Evolutionary conservation across 2,797 vertebrate species (phyloP).

Genomic region (Sebastes aleutianus): DNA sequence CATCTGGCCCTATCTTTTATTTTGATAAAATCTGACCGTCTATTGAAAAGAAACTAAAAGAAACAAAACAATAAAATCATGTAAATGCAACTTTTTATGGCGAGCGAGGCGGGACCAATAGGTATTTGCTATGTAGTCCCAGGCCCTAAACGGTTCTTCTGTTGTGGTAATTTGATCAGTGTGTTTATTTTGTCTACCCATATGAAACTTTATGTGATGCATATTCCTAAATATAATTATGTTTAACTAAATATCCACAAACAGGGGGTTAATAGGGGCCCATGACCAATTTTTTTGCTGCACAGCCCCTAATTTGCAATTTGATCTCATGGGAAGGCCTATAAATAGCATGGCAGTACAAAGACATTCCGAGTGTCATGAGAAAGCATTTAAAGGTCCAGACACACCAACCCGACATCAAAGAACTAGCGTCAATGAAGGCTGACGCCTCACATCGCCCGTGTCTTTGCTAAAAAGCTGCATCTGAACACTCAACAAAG

Average conservation of each 20-base stretch:
- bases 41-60: background rate
- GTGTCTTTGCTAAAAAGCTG: too few relatives aligned
- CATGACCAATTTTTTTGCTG: too few relatives aligned
- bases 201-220: background rate
- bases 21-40: background rate
- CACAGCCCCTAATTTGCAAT: too few relatives aligned
- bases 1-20: background rate
- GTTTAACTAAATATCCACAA: constrained; percentile 7
- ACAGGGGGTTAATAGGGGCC: background rate
- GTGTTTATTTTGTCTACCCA: background rate
- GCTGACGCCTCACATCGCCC: too few relatives aligned
- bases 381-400: too few relatives aligned
- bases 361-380: too few relatives aligned
- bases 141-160: background rate
- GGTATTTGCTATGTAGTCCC: background rate
- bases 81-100: background rate
- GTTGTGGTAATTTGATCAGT: background rate
- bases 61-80: background rate
- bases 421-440: too few relatives aligned
- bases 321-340: too few relatives aligned
- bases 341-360: too few relatives aligned
- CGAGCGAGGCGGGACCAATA: background rate
- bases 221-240: background rate
- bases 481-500: too few relatives aligned
- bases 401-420: too few relatives aligned